A percentile compares a stretch with the other conserved stretches of the same genome.
Evolutionary conservation across 2,113 vertebrate genomes (phyloP).

Genomic region (Leucoraja erinaceus): DNA sequence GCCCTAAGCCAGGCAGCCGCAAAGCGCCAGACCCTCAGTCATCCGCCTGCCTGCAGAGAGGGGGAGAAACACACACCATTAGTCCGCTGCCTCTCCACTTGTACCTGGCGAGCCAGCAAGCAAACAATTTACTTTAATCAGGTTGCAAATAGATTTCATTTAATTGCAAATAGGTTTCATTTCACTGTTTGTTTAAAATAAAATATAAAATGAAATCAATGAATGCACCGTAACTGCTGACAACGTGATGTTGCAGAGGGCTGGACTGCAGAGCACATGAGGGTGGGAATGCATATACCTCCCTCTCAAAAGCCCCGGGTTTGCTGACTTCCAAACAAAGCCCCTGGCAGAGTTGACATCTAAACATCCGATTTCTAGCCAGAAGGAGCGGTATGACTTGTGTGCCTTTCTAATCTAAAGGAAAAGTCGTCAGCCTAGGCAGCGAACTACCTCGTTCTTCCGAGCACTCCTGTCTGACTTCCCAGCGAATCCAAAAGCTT

Average conservation of each 20-base stretch:
- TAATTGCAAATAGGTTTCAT: background rate
- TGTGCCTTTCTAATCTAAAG: background rate
- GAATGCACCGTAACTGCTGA: background rate
- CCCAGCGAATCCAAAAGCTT: background rate
- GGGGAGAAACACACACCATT: background rate
- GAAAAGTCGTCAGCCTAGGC: background rate
- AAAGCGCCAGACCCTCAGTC: background rate
- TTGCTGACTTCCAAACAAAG: background rate
- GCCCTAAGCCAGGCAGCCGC: constrained; percentile 6
- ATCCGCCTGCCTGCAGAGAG: constrained; percentile 32
- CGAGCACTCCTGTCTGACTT: background rate
- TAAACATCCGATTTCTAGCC: background rate
- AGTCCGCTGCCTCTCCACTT: background rate
- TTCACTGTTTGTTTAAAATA: background rate
- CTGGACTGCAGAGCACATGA: background rate
- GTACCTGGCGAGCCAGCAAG: background rate
- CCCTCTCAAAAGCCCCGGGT: background rate
- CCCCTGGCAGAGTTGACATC: background rate
- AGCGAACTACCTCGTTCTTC: background rate
- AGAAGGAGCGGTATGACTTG: background rate
- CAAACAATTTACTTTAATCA: background rate
- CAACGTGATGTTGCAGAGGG: background rate
- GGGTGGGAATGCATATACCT: background rate
- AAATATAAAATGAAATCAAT: background rate
- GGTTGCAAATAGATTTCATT: background rate